Evolutionary conservation across 2,888 invertebrate species (phyloP), one percentile per base, ranked within the genome.

Genomic region (Drosophila ochracea): DNA sequence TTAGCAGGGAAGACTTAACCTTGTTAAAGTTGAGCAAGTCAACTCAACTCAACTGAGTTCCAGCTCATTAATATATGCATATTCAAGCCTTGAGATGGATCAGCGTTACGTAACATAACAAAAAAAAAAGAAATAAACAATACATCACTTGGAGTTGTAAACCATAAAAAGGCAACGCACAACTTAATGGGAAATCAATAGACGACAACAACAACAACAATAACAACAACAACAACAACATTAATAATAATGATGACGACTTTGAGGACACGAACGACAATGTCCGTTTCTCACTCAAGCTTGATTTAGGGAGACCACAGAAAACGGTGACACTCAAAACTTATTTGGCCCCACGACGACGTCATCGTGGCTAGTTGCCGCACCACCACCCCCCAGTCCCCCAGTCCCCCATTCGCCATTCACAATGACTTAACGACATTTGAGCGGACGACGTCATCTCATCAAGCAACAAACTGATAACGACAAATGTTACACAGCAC

Each of bases 161-260:
- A 59, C 31, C 60, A 70, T 73, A 58, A 68, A 65, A 86, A 78
- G 76, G 67, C 69, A 73, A 83, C 50, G 89, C 81, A 71, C 80
- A 88, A 83, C 78, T 68, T 88, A 84, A 84, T 84, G 78, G 83
- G 73, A 84, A 84, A 84, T 84, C 84, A 83, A 84, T 84, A 76
- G 67, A 69, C 49, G 57, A 52, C 33, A 21, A 60, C 16, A 47
- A 47, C 43, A 43, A 43, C 43, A 41, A n/a, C 4, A 10, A 5
- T 0, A 70, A n/a, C 49, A 60, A 57, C 50, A 63, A 5, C 43
- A 11, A 21, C 11, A 43, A 21, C 50, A 60, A 59, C 41, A 47
- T 41, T 39, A 70, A 61, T 19, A 33, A 37, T 16, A 47, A 47
- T 47, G 33, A 66, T 41, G 71, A 68, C 63, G 66, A 58, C 53